phyloP scores from a whole-genome alignment of 2,888 invertebrate species.

The Eudasyphora cyanicolor region DNA sequence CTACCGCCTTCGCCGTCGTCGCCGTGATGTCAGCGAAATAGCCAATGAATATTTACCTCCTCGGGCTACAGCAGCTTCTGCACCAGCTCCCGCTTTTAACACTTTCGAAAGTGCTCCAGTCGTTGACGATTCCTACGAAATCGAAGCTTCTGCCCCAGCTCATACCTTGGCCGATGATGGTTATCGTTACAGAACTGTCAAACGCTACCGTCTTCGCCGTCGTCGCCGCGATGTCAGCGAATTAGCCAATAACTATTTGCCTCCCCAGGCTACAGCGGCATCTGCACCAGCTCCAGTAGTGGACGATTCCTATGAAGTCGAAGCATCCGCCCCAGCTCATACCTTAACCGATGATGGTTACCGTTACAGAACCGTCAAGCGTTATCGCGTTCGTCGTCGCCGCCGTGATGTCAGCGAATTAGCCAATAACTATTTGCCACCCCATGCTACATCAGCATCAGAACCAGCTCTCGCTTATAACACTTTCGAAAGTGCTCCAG shows the following conservation, averaged over 20 bases:
- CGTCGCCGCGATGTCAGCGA: slow-evolving; percentile 41
- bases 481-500: slow-evolving; percentile 11
- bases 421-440: slow-evolving; percentile 58
- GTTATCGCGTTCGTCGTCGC: slow-evolving; percentile 53
- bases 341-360: slow-evolving; percentile 51
- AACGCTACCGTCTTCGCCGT: slow-evolving; percentile 48
- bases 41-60: slow-evolving; percentile 60
- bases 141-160: slow-evolving; percentile 49
- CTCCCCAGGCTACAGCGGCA: slow-evolving; percentile 13
- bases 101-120: slow-evolving; percentile 50
- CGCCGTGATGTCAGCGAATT: slow-evolving; percentile 55
- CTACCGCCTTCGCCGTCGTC: slow-evolving; percentile 49
- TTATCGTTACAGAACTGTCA: slow-evolving; percentile 50
- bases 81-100: slow-evolving; percentile 30
- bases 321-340: slow-evolving; percentile 37
- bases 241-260: neutral
- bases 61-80: slow-evolving; percentile 36
- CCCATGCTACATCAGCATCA: slow-evolving; percentile 42
- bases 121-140: slow-evolving; percentile 32
- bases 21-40: slow-evolving; percentile 55
- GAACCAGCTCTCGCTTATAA: no score
- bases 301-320: slow-evolving; percentile 33
- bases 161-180: slow-evolving; percentile 40
- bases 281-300: slow-evolving; percentile 24
- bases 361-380: slow-evolving; percentile 54